phyloP scores from a whole-genome alignment of 2,888 invertebrate species.

The Diaperis boleti region DNA sequence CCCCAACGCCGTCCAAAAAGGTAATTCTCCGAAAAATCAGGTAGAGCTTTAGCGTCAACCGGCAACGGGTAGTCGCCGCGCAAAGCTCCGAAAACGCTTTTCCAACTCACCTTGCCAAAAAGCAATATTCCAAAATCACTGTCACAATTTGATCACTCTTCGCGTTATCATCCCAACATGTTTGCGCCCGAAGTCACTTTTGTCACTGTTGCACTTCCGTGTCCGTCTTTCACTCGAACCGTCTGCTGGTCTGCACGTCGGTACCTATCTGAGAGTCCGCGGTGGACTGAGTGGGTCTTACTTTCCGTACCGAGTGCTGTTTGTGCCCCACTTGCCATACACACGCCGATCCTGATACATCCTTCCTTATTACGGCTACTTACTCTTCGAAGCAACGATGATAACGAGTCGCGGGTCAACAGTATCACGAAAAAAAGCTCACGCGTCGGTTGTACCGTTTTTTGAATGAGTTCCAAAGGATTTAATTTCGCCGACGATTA shows the following conservation, averaged over 20 bases:
- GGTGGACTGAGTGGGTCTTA: slow-evolving; percentile 40
- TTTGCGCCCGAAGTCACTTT: slow-evolving; percentile 14
- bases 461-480: too few species aligned
- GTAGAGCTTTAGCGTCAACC: too few species aligned
- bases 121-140: slow-evolving; percentile 7
- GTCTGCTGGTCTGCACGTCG: slow-evolving; percentile 21
- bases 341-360: slow-evolving; percentile 44
- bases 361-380: slow-evolving; percentile 53
- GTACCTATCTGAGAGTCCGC: slow-evolving; percentile 38
- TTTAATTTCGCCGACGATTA: too few species aligned
- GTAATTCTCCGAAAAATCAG: too few species aligned
- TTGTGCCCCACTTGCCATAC: slow-evolving; percentile 39
- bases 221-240: slow-evolving; percentile 39
- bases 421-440: slow-evolving; percentile 1
- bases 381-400: slow-evolving; percentile 23
- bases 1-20: too few species aligned
- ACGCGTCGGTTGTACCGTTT: background rate
- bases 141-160: slow-evolving; percentile 19
- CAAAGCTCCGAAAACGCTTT: background rate
- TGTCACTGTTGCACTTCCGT: slow-evolving; percentile 32
- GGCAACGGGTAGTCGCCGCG: too few species aligned
- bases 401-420: slow-evolving; percentile 22
- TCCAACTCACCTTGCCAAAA: slow-evolving; percentile 20
- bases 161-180: slow-evolving; percentile 28
- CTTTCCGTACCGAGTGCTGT: slow-evolving; percentile 38